Evolutionary conservation across 2,113 vertebrate species (phyloP), one percentile per base, ranked within the genome.

Genomic region (Rhadina sibilatrix): DNA sequence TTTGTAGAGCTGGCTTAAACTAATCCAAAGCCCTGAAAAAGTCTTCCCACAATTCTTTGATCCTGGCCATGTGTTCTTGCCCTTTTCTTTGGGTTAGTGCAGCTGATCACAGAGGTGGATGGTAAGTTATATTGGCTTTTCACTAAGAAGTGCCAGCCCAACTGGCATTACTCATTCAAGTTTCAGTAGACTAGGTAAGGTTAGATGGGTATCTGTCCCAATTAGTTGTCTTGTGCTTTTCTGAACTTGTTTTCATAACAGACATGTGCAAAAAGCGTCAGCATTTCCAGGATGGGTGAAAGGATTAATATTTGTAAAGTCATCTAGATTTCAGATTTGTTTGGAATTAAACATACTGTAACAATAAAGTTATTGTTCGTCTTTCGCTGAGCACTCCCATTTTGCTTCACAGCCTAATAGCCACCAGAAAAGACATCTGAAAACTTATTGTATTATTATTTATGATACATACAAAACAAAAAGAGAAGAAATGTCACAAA

Each of bases 401-500:
- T 96, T 94, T 93, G 56, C 93, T 92, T 90, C 75, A 52, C 38
- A 94, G 76, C 33, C 76, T 92, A 90, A 90, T 24, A 91, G 50
- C 71, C 81, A 88, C 57, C 75, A 90, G 92, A 86, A 96, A 70
- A 90, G 60, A 75, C 78, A 78, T 96, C 54, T 93, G 76, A 86
- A 96, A 94, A 88, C 75, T 86, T 86, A 96, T 86, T 88, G 87
- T 93, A 20, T 75, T 93, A 63, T 96, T 96, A 96, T 96, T 95
- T 96, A 94, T 90, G 90, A 90, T 74, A 86, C 79, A 72, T 85
- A 40, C 50, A 96, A 94, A 93, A 38, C 63, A 86, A 96, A 93
- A 53, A 77, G 79, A 63, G 88, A 90, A 95, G 47, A 96, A 96
- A 93, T 77, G 47, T 25, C 68, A 83, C 90, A 90, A 60, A 74